Base-by-base conservation (phyloP, 2,797 vertebrate species). In the Acanthopagrus latus region DNA sequence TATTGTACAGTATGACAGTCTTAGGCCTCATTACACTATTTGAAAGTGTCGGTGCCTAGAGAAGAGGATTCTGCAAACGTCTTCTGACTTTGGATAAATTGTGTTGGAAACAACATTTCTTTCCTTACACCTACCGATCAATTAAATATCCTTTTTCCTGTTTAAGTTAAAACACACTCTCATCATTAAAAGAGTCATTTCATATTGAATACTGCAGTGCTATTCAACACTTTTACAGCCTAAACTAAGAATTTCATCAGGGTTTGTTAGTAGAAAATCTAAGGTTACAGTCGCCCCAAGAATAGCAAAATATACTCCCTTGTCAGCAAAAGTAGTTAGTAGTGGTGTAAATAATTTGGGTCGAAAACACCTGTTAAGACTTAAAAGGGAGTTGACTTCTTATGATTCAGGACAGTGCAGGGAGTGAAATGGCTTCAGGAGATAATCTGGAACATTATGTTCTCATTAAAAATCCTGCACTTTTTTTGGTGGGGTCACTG, bases 21-120 rank as follows among this genome's bases (percentile, higher is more conserved):
- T 54, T 69, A 16, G 59, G 14, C 51, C 21, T 54, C 21, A 16
- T 13, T 43, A 47, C 23, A 47, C 3, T 9, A 20, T 52, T 44
- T 47, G 20, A 70, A 57, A 33, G 10, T 5, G 17, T 7, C 10
- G 21, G 0, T 69, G 54, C 17, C 46, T 13, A 44, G 54, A 56
- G 71, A 46, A 71, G 43, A 74, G 59, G 60, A 48, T 55, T 20
- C 48, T 21, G n/a, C 55, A 44, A 52, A 48, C 23, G 52, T 10
- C 38, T 54, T 46, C 47, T 54, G 21, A 51, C 17, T 59, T 47
- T 58, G 13, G 48, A 43, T n/a, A 16, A 51, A 27, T 10, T 58
- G 18, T 51, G 3, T 23, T 7, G 52, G 51, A 65, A 52, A 46
- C 11, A 2, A 44, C 10, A 47, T 55, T 50, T 64, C 58, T 25